Conservation (phyloP, 92 coral and sea anemone species). For the Palythoa grandiflora region DNA sequence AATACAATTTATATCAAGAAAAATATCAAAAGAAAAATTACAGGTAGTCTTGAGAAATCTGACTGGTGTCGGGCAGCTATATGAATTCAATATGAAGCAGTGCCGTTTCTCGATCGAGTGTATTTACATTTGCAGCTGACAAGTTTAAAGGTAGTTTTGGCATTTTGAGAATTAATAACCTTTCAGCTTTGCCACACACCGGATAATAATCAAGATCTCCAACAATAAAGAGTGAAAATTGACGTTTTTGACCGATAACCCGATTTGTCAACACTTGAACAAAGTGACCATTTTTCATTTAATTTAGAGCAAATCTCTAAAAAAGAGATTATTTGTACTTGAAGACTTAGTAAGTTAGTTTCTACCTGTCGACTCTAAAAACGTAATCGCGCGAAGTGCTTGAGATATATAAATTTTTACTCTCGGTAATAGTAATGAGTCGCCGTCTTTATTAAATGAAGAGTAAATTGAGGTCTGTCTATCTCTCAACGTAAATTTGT, state of each 20-base stretch:
- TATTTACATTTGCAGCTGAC: not conserved
- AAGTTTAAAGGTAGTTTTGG: not conserved
- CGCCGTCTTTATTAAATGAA: no score
- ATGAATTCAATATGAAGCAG: not conserved
- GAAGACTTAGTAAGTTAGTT: no score
- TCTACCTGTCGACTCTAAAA: not conserved
- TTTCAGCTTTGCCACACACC: not conserved
- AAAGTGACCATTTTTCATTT: constrained; percentile 20
- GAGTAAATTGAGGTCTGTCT: no score
- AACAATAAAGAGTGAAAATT: not conserved
- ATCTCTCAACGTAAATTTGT: no score
- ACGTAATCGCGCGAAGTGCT: not conserved
- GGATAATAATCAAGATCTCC: not conserved
- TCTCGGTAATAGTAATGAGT: no score
- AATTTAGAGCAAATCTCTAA: not conserved
- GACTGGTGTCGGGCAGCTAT: not conserved
- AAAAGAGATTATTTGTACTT: not conserved
- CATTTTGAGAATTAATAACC: not conserved
- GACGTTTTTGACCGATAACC: not conserved
- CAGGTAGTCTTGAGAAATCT: not conserved
- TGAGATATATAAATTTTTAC: not conserved
- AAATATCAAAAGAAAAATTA: not conserved
- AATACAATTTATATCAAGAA: not conserved
- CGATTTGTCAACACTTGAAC: not conserved
- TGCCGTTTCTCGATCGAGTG: not conserved